Evolutionary conservation across 1,140 invertebrate genomes (phyloP).

Genomic region (Tetragnatha versicolor): DNA sequence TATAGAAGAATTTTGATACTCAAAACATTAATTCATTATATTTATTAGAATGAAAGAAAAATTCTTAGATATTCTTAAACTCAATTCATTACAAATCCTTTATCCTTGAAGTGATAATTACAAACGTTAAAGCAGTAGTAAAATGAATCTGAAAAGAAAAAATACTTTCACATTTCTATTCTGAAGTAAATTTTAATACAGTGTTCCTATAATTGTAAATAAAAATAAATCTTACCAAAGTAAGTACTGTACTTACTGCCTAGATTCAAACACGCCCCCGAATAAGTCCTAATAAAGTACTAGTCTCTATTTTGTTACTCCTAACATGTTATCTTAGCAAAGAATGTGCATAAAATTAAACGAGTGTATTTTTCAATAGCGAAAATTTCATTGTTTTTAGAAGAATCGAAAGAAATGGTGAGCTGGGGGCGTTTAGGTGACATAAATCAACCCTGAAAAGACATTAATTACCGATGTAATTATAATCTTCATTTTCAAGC

Average conservation of each 20-base stretch:
- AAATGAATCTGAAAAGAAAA: no score
- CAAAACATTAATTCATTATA: no score
- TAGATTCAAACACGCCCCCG: not conserved
- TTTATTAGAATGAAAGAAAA: no score
- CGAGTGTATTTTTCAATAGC: conserved; percentile 12
- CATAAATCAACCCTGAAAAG: conserved; percentile 29
- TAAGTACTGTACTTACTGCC: conserved; percentile 4
- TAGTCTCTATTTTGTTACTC: conserved; percentile 26
- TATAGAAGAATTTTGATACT: no score
- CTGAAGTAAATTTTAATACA: no score
- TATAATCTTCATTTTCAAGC: conserved; percentile 16
- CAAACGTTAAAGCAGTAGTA: no score
- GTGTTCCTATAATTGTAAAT: no score
- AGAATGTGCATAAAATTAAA: not conserved
- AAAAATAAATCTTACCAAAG: conserved; percentile 8
- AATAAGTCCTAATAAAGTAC: not conserved
- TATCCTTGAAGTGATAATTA: no score
- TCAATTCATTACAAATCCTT: no score
- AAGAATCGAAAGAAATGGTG: not conserved
- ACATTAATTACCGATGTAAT: conserved; percentile 36
- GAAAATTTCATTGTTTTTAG: not conserved
- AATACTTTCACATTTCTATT: no score
- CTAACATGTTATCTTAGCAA: not conserved
- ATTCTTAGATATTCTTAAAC: no score
- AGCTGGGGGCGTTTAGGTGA: not conserved